phyloP scores from a whole-genome alignment of 2,797 vertebrate genomes.

The Sebastes trivittatus region DNA sequence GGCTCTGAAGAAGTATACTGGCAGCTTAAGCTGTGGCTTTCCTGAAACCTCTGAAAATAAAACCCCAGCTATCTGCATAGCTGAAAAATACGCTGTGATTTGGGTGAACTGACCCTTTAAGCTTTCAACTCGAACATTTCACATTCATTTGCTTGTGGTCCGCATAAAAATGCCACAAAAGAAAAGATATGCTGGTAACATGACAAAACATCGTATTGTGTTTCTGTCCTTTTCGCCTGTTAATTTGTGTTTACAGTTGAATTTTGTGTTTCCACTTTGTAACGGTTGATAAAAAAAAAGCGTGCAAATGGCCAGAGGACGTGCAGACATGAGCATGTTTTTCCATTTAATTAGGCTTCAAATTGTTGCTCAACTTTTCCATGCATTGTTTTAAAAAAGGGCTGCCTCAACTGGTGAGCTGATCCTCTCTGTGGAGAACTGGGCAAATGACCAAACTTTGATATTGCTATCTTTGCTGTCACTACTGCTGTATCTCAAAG shows the following conservation, averaged over 20 bases:
- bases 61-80: not conserved
- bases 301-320: slow-evolving; percentile 10
- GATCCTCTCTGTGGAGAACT: slow-evolving; percentile 32
- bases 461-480: slow-evolving; percentile 58
- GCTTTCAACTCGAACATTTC: not conserved
- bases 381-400: not conserved
- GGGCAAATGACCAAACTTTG: slow-evolving; percentile 53
- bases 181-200: not conserved
- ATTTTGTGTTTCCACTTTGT: slow-evolving; percentile 33
- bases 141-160: not conserved
- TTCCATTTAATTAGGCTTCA: slow-evolving; percentile 44
- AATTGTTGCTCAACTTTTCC: slow-evolving; percentile 47
- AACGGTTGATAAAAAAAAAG: slow-evolving; percentile 6
- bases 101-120: not conserved
- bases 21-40: not conserved
- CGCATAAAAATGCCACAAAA: not conserved
- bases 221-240: not conserved
- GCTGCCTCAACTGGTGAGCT: not conserved
- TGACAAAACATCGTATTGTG: not conserved
- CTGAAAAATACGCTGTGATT: not conserved
- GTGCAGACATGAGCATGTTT: slow-evolving; percentile 11
- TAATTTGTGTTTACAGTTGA: slow-evolving; percentile 23
- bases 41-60: not conserved
- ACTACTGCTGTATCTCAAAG: slow-evolving; percentile 40
- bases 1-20: not conserved